Conservation (phyloP, 1,140 invertebrate genomes). For the Arctopsyche grandis region DNA sequence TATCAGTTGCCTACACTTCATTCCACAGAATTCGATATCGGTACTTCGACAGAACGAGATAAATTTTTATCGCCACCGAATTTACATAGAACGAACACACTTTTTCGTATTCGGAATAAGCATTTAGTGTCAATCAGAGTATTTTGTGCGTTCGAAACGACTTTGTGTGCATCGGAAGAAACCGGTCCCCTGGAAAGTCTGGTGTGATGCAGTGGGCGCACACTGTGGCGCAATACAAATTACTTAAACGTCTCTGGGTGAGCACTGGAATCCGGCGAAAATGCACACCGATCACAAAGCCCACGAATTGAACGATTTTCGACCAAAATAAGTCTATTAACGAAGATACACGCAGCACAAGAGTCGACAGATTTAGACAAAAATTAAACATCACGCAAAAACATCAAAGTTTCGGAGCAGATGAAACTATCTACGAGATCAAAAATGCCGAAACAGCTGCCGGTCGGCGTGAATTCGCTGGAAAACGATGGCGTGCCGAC, state of each 20-base stretch:
- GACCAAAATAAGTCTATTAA: no score
- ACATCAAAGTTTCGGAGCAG: not conserved
- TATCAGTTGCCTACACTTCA: no score
- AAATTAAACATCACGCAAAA: no score
- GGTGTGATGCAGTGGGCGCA: slow-evolving; percentile 24
- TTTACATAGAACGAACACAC: slow-evolving; percentile 21
- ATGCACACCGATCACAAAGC: not conserved
- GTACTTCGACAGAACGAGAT: not conserved
- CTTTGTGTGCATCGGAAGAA: slow-evolving; percentile 19
- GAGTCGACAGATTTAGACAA: no score
- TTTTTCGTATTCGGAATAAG: slow-evolving; percentile 14
- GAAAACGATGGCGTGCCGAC: slow-evolving; percentile 7
- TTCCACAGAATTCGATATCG: no score
- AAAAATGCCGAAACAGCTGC: not conserved
- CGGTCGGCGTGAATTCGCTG: not conserved
- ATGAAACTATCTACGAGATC: not conserved
- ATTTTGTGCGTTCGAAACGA: slow-evolving; percentile 9
- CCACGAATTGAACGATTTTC: no score
- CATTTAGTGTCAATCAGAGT: slow-evolving; percentile 26
- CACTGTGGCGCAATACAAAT: slow-evolving; percentile 9
- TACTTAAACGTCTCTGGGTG: not conserved
- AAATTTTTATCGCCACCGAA: not conserved
- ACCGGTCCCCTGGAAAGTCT: slow-evolving; percentile 21
- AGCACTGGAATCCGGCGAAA: not conserved
- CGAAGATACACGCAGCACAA: no score